These are phyloP conservation scores for Myiotriccus ornatus DNA, from an alignment of 2,797 vertebrate species.

Conservation along the genomic window DNA sequence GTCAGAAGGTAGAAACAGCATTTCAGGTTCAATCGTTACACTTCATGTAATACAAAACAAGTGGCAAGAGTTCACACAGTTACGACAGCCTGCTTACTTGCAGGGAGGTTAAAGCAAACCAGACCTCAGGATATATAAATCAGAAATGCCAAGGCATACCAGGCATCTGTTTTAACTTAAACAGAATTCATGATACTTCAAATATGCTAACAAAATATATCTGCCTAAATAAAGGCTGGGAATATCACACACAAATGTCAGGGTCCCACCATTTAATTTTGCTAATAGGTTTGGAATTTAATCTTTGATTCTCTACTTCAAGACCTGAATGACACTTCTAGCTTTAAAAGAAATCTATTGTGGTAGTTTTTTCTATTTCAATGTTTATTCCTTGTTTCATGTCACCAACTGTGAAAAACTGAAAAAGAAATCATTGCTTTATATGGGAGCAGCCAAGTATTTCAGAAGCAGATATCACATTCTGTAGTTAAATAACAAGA, in stretches of 20 bases:
- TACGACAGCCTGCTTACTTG: not conserved
- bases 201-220: not conserved
- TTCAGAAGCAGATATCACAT: not conserved
- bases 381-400: not conserved
- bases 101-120: constrained; percentile 17
- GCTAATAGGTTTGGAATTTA: not conserved
- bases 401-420: not conserved
- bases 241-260: not conserved
- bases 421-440: not conserved
- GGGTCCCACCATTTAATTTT: not conserved
- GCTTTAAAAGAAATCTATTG: not conserved
- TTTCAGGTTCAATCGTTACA: not conserved
- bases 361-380: not conserved
- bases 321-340: not conserved
- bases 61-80: not conserved
- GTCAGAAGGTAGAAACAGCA: not conserved
- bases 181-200: not conserved
- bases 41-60: not conserved
- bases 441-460: not conserved
- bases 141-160: constrained; percentile 5
- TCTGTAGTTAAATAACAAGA: not conserved
- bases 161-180: constrained; percentile 14
- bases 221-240: not conserved
- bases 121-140: constrained; percentile 8
- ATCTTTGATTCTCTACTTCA: not conserved